Conservation (phyloP, 2,888 invertebrate genomes). For the Arctia plantaginis region DNA sequence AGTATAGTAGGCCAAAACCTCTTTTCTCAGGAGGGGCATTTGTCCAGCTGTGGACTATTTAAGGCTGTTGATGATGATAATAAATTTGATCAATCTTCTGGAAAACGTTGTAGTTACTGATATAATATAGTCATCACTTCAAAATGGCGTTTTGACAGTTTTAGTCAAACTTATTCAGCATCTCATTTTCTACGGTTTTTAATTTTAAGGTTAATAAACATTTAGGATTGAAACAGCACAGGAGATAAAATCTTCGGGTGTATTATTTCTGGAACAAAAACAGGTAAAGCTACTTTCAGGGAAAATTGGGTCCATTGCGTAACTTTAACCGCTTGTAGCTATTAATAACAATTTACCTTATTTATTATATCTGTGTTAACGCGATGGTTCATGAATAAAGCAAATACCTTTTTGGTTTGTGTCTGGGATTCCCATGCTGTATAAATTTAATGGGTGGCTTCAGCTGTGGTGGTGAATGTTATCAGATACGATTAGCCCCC, state of each 20-base stretch:
- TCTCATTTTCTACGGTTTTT: neutral
- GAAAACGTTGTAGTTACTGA: too few relatives aligned
- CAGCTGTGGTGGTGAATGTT: neutral
- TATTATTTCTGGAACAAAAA: slow-evolving; percentile 24
- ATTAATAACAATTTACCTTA: slow-evolving; percentile 35
- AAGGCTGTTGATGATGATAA: too few relatives aligned
- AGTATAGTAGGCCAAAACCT: too few relatives aligned
- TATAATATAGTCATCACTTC: too few relatives aligned
- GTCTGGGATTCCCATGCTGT: slow-evolving; percentile 7
- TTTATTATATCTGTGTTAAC: slow-evolving; percentile 14
- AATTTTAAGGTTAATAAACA: neutral
- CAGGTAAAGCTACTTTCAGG: slow-evolving; percentile 22
- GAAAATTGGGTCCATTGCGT: slow-evolving; percentile 25
- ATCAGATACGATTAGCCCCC: neutral
- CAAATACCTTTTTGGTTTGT: slow-evolving; percentile 8
- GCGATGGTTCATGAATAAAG: slow-evolving; percentile 6
- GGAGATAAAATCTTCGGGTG: slow-evolving; percentile 6
- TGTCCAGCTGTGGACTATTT: too few relatives aligned
- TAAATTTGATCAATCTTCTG: too few relatives aligned
- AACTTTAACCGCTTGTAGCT: slow-evolving; percentile 31
- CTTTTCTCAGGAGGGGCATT: too few relatives aligned
- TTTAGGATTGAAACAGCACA: neutral
- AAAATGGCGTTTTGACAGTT: neutral
- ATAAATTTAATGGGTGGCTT: slow-evolving; percentile 5
- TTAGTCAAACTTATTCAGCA: neutral